Conservation (phyloP, 2,888 invertebrate species). For the Trilocha varians region DNA sequence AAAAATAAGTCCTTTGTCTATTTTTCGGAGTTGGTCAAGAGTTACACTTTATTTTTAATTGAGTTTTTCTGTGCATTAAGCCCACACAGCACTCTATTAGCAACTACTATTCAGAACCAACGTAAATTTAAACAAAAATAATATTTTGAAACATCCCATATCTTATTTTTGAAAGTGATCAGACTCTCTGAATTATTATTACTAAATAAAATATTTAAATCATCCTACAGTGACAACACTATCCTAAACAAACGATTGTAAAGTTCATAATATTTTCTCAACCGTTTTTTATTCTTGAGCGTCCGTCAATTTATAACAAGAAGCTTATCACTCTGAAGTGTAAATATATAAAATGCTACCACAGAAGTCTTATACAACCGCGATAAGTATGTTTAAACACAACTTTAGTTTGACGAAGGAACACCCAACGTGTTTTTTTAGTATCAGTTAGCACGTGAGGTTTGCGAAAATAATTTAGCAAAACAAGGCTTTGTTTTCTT, state of each 20-base stretch:
- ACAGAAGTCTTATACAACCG: constrained; percentile 45
- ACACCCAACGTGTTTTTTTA: constrained; percentile 32
- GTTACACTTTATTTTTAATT: too few species aligned
- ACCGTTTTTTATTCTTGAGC: not conserved
- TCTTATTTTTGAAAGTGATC: too few species aligned
- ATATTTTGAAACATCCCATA: not conserved
- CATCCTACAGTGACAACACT: too few species aligned
- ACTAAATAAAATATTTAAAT: too few species aligned
- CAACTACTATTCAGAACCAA: too few species aligned
- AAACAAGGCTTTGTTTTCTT: not conserved
- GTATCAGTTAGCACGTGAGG: not conserved
- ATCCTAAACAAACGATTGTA: too few species aligned
- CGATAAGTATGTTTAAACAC: constrained; percentile 46
- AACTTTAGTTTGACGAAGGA: constrained; percentile 32
- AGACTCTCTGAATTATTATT: too few species aligned
- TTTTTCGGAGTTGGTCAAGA: too few species aligned
- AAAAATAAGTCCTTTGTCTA: too few species aligned
- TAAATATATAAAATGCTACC: constrained; percentile 53
- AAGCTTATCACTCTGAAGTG: constrained; percentile 38
- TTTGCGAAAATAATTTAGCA: not conserved
- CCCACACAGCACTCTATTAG: not conserved
- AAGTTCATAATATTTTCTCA: too few species aligned
- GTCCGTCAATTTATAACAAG: constrained; percentile 3
- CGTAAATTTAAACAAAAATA: not conserved
- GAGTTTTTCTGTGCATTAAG: too few species aligned